A percentile compares a stretch with the other conserved stretches of the same genome.
These are phyloP conservation scores for Thera obeliscata DNA, from an alignment of 2,888 invertebrate species.

Conservation along the genomic window DNA sequence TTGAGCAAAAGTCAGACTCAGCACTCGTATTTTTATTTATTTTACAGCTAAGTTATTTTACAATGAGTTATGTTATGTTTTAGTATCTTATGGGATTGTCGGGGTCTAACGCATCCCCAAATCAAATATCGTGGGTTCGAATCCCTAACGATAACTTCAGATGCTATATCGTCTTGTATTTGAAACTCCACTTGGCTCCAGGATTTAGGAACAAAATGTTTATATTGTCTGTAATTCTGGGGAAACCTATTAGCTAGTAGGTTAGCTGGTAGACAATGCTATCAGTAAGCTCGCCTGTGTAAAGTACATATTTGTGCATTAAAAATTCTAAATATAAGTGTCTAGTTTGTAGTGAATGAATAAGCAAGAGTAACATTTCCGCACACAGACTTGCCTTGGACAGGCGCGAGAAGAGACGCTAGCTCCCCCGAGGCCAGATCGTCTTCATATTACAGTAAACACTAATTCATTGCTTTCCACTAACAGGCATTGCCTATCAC, in stretches of 20 bases:
- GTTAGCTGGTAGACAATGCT: too few relatives aligned
- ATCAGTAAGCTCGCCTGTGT: too few relatives aligned
- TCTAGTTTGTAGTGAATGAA: slow-evolving; percentile 35
- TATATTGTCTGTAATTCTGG: too few relatives aligned
- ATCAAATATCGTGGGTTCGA: not conserved
- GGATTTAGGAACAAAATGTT: too few relatives aligned
- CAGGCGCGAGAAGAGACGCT: slow-evolving; percentile 76
- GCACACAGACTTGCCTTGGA: slow-evolving; percentile 80
- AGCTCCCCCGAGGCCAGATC: slow-evolving; percentile 74
- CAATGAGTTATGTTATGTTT: not conserved
- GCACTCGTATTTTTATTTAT: not conserved
- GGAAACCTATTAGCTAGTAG: too few relatives aligned
- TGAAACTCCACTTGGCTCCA: too few relatives aligned
- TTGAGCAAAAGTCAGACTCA: too few relatives aligned
- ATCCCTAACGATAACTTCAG: not conserved
- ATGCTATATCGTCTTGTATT: not conserved
- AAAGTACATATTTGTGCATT: not conserved
- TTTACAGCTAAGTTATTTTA: not conserved
- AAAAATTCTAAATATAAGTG: not conserved
- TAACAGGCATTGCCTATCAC: slow-evolving; percentile 29
- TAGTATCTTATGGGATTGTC: too few relatives aligned
- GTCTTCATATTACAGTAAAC: slow-evolving; percentile 76
- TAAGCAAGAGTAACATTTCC: slow-evolving; percentile 62
- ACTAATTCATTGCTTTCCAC: slow-evolving; percentile 40
- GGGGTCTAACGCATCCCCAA: not conserved